phyloP scores from a whole-genome alignment of 2,797 vertebrate genomes.

The Craterocephalus amniculus region DNA sequence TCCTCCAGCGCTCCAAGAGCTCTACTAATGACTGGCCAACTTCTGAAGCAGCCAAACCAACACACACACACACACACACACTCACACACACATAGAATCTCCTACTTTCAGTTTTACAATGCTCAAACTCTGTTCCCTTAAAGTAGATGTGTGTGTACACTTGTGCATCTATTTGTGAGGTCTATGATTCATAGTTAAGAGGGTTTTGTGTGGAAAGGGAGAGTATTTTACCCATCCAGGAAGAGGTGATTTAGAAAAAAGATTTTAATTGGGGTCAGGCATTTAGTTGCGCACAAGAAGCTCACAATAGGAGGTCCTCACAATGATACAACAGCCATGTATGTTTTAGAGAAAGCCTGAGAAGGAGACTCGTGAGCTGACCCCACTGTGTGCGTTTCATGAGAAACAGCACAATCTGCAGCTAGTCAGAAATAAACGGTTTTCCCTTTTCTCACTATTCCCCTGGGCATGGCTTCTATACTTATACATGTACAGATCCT shows the following conservation, averaged over 20 bases:
- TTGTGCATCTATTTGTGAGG: background rate
- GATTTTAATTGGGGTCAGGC: background rate
- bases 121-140: conserved; percentile 15
- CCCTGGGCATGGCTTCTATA: conserved; percentile 12
- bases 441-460: conserved; percentile 51
- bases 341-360: conserved; percentile 37
- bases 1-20: conserved; percentile 83
- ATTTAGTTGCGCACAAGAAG: background rate
- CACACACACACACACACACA: conserved; percentile 19
- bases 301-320: conserved; percentile 1
- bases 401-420: conserved; percentile 45
- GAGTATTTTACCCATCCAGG: background rate
- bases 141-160: background rate
- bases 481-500: background rate
- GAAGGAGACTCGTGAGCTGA: conserved; percentile 43
- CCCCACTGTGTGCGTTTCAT: conserved; percentile 44
- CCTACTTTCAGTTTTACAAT: conserved; percentile 32
- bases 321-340: background rate
- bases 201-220: background rate
- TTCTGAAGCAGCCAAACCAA: conserved; percentile 67
- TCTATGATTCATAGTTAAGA: background rate
- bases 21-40: conserved; percentile 85
- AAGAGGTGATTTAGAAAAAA: background rate
- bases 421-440: conserved; percentile 25
- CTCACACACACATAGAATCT: conserved; percentile 19